Percentiles rank a stretch among this genome's conserved stretches.
phyloP scores from a whole-genome alignment of 2,888 invertebrate genomes.

The Morpho deidamia region DNA sequence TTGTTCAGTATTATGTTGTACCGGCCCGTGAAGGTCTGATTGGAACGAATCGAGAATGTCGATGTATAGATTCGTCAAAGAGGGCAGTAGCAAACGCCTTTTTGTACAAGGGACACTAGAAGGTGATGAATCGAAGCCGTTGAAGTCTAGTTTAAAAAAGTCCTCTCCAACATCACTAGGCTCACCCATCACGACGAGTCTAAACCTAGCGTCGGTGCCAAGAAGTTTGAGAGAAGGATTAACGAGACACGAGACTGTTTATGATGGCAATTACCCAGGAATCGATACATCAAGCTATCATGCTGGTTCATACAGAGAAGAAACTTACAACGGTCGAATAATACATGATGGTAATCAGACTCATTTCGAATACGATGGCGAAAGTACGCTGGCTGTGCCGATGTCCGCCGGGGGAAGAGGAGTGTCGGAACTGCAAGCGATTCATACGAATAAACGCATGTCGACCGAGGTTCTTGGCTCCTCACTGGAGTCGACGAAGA shows the following conservation, averaged over 20 bases:
- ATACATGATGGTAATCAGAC: slow-evolving; percentile 72
- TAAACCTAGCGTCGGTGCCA: slow-evolving; percentile 76
- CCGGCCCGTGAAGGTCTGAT: slow-evolving; percentile 49
- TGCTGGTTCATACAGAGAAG: slow-evolving; percentile 62
- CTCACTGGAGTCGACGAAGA: slow-evolving; percentile 90
- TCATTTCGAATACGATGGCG: slow-evolving; percentile 70
- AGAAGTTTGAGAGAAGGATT: slow-evolving; percentile 74
- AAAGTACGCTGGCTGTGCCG: slow-evolving; percentile 63
- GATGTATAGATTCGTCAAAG: slow-evolving; percentile 90
- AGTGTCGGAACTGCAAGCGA: slow-evolving; percentile 82
- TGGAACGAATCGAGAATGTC: slow-evolving; percentile 69
- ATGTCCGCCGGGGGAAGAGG: slow-evolving; percentile 62
- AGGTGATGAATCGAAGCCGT: slow-evolving; percentile 76
- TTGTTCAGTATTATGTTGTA: slow-evolving; percentile 52
- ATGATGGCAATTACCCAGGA: slow-evolving; percentile 69
- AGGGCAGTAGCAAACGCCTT: slow-evolving; percentile 80
- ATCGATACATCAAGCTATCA: slow-evolving; percentile 63
- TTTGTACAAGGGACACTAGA: slow-evolving; percentile 87
- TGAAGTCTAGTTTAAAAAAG: slow-evolving; percentile 74
- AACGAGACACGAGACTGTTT: slow-evolving; percentile 71
- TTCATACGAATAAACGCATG: slow-evolving; percentile 89
- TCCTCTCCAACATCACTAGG: slow-evolving; percentile 70
- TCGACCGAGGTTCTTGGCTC: slow-evolving; percentile 92
- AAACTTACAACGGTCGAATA: slow-evolving; percentile 65
- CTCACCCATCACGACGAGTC: slow-evolving; percentile 81